A percentile compares a stretch with the other conserved stretches of the same genome.
These are phyloP conservation scores for Brachypodius melanocephalos DNA, from an alignment of 2,113 vertebrate species.

Conservation along the genomic window DNA sequence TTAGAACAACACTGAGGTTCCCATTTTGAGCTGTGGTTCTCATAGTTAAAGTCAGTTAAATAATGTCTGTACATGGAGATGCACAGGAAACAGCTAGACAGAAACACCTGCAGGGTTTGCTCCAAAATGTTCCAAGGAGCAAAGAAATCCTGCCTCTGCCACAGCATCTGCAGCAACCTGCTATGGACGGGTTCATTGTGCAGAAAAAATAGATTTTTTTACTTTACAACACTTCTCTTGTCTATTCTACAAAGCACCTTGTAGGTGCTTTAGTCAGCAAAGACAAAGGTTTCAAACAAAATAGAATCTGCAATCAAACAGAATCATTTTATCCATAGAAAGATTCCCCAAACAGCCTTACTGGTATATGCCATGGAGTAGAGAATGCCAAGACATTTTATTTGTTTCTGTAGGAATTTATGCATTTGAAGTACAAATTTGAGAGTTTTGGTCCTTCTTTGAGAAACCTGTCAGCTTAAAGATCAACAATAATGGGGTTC, in stretches of 20 bases:
- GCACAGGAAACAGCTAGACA: background rate
- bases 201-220: background rate
- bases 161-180: background rate
- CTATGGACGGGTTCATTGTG: background rate
- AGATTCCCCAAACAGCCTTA: background rate
- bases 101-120: background rate
- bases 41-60: background rate
- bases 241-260: background rate
- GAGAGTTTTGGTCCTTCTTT: background rate
- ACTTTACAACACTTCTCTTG: background rate
- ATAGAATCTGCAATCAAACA: background rate
- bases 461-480: background rate
- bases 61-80: background rate
- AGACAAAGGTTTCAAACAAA: background rate
- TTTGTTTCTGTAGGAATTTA: background rate
- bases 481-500: background rate
- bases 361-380: background rate
- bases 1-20: background rate
- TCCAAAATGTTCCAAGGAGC: background rate
- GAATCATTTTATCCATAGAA: background rate
- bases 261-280: background rate
- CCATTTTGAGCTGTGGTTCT: background rate
- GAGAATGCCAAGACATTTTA: background rate
- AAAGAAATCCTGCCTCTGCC: background rate
- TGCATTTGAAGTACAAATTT: background rate